Evolutionary conservation across 1,140 invertebrate species (phyloP).

Genomic region (Babylonia areolata): DNA sequence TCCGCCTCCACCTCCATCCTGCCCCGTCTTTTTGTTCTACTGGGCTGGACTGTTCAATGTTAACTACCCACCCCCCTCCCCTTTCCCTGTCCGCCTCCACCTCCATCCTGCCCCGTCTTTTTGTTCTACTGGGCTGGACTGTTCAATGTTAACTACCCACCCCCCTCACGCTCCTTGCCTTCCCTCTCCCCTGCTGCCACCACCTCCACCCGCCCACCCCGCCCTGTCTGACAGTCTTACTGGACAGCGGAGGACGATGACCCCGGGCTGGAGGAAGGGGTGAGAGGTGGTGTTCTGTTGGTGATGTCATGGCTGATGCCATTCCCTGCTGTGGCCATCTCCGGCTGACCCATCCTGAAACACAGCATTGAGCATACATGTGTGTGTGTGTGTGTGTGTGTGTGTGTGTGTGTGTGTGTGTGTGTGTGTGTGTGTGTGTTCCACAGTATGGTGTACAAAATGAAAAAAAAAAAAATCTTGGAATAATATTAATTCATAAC

Average conservation of each 20-base stretch:
- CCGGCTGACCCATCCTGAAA: background rate
- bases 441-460: too few species aligned
- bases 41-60: too few species aligned
- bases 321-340: background rate
- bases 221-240: background rate
- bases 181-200: too few species aligned
- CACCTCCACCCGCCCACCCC: too few species aligned
- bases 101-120: too few species aligned
- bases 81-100: too few species aligned
- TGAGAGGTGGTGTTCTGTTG: background rate
- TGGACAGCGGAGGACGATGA: background rate
- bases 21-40: too few species aligned
- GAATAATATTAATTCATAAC: background rate
- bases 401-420: background rate
- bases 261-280: background rate
- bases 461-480: background rate
- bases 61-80: too few species aligned
- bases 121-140: too few species aligned
- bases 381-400: background rate
- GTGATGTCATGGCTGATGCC: background rate
- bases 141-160: too few species aligned
- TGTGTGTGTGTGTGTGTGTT: background rate
- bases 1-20: too few species aligned
- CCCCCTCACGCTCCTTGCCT: too few species aligned
- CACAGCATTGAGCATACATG: background rate